phyloP scores from a whole-genome alignment of 2,888 invertebrate species.

The Orchestes rusci region DNA sequence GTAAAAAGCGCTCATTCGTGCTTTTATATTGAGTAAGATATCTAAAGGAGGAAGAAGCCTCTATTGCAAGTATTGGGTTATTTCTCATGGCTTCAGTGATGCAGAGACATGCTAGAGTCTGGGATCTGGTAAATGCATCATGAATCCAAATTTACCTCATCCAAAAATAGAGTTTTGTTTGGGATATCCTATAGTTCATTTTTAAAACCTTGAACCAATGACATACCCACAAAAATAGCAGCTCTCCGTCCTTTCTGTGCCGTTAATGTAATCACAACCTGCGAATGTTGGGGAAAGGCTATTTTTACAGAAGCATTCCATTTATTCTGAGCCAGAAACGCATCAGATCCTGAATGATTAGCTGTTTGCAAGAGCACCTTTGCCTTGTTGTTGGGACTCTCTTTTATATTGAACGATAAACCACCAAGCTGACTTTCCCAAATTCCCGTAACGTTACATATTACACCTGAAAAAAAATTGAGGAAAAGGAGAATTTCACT shows the following conservation, averaged over 20 bases:
- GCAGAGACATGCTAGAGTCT: too few relatives aligned
- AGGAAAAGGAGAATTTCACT: too few relatives aligned
- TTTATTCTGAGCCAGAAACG: constrained; percentile 31
- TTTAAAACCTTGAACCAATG: too few relatives aligned
- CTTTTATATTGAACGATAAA: constrained; percentile 23
- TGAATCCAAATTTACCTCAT: too few relatives aligned
- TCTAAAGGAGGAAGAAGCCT: too few relatives aligned
- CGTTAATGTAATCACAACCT: constrained; percentile 33
- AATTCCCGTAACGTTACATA: constrained; percentile 33
- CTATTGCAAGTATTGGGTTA: too few relatives aligned
- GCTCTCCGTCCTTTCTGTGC: constrained; percentile 31
- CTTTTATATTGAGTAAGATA: too few relatives aligned
- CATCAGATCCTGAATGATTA: constrained; percentile 21
- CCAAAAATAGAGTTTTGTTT: too few relatives aligned
- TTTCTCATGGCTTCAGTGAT: too few relatives aligned
- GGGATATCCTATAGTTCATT: too few relatives aligned
- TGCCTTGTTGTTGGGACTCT: constrained; percentile 3
- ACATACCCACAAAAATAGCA: constrained; percentile 37
- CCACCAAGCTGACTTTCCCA: constrained; percentile 36
- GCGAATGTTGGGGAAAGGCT: constrained; percentile 34
- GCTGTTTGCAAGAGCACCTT: constrained; percentile 5
- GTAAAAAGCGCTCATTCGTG: neutral
- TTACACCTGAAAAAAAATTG: constrained; percentile 27
- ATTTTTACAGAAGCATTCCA: constrained; percentile 34
- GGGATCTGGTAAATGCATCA: too few relatives aligned